Evolutionary conservation across 2,888 invertebrate species (phyloP), one percentile per base, ranked within the genome.

Genomic region (Andrena dorsata): DNA sequence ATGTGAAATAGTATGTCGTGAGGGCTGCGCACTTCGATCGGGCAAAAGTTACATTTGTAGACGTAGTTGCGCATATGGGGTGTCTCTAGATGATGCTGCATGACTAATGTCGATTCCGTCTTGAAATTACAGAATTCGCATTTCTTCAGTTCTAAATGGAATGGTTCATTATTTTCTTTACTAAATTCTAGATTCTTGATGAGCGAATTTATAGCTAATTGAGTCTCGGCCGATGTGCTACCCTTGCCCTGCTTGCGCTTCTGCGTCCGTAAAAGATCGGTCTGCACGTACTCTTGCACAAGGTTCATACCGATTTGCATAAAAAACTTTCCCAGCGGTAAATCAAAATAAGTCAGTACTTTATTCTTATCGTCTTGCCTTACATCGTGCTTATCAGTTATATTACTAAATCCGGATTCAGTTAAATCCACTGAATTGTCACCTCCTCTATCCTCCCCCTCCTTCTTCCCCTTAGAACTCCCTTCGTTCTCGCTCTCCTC

Each of bases 271-370:
- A 98, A 95, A 77, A 98, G 94, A 94, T 99, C 99, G n/a, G 96
- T 96, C 94, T 99, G 98, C 26, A 99, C 98, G 93, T 96, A 97
- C 93, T 99, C 98, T 93, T 98, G 98, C 2, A 98, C 98, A 85
- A 98, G 95, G 93, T 97, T 98, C 77, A 97, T 95, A 41, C 99
- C 99, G 88, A 99, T 97, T 92, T 98, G 97, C 94, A 97, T 97
- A 91, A 98, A 97, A 93, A 98, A 98, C 93, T 97, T 97, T 7
- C 98, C 98, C 71, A 98, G 94, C 0, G 98, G 97, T 93, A 97
- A 96, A 86, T 97, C 97, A 93, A 98, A 98, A 92, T 97, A 98
- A 83, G 96, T 96, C 81, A 96, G 95, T 66, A 95, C 94, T 90
- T 95, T 96, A 77, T 94, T 93, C 68, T 92, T 91, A 51, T 93